Percentiles rank a stretch among this genome's conserved stretches.
phyloP scores from a whole-genome alignment of 1,140 invertebrate genomes.

The Dinoponera quadriceps region DNA sequence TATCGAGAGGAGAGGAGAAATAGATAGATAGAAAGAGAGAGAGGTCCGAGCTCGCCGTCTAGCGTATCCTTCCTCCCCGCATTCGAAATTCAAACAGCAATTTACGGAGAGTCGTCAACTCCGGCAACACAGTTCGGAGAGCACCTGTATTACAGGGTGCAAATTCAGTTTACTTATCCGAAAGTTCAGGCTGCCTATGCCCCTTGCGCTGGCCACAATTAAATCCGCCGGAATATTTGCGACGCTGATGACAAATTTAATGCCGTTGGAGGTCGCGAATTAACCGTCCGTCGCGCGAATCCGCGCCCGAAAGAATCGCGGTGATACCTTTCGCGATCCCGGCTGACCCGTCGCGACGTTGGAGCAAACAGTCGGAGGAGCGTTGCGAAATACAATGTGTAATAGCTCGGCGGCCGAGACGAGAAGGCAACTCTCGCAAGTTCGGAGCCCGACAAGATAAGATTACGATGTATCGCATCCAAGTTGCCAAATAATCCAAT shows the following conservation, averaged over 20 bases:
- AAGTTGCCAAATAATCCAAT: slow-evolving; percentile 36
- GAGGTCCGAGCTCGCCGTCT: background rate
- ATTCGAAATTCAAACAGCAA: slow-evolving; percentile 61
- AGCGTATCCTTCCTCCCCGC: background rate
- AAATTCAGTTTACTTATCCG: slow-evolving; percentile 83
- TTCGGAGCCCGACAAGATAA: slow-evolving; percentile 16
- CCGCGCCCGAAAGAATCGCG: slow-evolving; percentile 12
- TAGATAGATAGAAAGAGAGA: too few relatives aligned
- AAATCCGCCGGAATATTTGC: slow-evolving; percentile 82
- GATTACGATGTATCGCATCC: slow-evolving; percentile 17
- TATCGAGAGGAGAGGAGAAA: background rate
- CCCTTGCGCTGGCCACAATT: slow-evolving; percentile 79
- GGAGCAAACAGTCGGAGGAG: background rate
- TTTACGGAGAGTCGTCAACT: slow-evolving; percentile 51
- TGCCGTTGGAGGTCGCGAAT: slow-evolving; percentile 12
- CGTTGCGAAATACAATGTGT: background rate
- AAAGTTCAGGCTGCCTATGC: slow-evolving; percentile 76
- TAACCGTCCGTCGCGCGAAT: background rate
- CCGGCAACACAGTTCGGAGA: slow-evolving; percentile 61
- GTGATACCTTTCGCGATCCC: background rate
- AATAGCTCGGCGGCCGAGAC: slow-evolving; percentile 14
- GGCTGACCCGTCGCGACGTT: background rate
- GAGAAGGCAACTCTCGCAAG: slow-evolving; percentile 27
- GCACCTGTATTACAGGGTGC: slow-evolving; percentile 51
- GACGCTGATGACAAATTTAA: slow-evolving; percentile 74